A percentile compares a stretch with the other conserved stretches of the same genome.
Evolutionary conservation across 2,113 vertebrate species (phyloP).

Genomic region (Morone saxatilis): DNA sequence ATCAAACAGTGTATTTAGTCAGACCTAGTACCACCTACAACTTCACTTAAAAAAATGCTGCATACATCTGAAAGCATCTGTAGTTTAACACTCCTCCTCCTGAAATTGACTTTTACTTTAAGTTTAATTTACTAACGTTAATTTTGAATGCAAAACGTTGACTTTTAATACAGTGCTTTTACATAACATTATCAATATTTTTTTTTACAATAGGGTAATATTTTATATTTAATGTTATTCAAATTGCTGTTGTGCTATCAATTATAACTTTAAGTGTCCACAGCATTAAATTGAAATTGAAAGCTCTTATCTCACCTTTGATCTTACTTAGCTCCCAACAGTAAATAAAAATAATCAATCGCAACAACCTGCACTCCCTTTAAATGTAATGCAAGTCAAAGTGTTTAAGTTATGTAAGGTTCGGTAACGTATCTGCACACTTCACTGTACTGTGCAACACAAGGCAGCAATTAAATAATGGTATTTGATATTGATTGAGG

Average conservation of each 20-base stretch:
- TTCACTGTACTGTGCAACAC: neutral
- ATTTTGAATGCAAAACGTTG: neutral
- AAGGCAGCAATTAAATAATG: neutral
- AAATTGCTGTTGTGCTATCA: neutral
- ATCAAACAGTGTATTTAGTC: neutral
- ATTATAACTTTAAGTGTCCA: neutral
- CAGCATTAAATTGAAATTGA: neutral
- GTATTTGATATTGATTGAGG: neutral
- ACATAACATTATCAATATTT: neutral
- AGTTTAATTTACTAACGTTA: neutral
- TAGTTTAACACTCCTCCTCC: neutral
- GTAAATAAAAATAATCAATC: conserved; percentile 14
- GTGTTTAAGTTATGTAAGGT: neutral
- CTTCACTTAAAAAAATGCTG: neutral
- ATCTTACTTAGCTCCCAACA: neutral
- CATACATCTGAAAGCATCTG: neutral
- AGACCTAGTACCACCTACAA: neutral
- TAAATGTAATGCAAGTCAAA: neutral
- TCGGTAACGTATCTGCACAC: neutral
- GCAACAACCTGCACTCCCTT: neutral
- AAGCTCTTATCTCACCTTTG: neutral
- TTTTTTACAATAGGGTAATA: neutral
- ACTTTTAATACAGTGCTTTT: neutral
- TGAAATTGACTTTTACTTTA: neutral
- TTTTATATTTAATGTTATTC: neutral